phyloP scores from a whole-genome alignment of 2,113 vertebrate genomes.

The Rhynchopsitta pachyrhyncha region DNA sequence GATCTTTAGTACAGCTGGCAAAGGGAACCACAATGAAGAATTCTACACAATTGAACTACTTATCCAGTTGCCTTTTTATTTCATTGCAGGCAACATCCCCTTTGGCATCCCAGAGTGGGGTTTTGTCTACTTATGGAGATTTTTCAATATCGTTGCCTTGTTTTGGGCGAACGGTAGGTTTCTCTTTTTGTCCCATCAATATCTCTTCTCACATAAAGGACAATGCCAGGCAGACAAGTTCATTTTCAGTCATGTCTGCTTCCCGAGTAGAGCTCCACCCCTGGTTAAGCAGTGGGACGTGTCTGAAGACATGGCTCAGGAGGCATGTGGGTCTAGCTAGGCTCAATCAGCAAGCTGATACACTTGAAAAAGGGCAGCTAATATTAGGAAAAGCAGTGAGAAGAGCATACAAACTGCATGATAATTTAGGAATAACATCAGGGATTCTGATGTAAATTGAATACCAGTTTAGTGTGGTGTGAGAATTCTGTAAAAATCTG shows the following conservation, averaged over 20 bases:
- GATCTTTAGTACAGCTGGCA: conserved; percentile 21
- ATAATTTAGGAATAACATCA: not conserved
- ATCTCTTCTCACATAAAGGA: not conserved
- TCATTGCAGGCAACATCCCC: not conserved
- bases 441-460: not conserved
- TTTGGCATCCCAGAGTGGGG: not conserved
- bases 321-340: not conserved
- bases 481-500: not conserved
- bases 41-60: conserved; percentile 32
- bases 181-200: not conserved
- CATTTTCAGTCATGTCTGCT: not conserved
- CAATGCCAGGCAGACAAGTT: not conserved
- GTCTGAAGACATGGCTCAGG: not conserved
- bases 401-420: not conserved
- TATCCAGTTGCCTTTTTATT: conserved; percentile 50
- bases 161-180: not conserved
- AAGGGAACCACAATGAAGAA: conserved; percentile 45
- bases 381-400: not conserved
- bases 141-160: not conserved
- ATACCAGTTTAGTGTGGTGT: not conserved
- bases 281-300: not conserved
- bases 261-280: not conserved
- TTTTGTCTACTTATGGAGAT: not conserved
- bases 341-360: not conserved
- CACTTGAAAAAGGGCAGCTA: not conserved